These are phyloP conservation scores for Engystomops pustulosus DNA, from an alignment of 2,113 vertebrate genomes.

Conservation along the genomic window DNA sequence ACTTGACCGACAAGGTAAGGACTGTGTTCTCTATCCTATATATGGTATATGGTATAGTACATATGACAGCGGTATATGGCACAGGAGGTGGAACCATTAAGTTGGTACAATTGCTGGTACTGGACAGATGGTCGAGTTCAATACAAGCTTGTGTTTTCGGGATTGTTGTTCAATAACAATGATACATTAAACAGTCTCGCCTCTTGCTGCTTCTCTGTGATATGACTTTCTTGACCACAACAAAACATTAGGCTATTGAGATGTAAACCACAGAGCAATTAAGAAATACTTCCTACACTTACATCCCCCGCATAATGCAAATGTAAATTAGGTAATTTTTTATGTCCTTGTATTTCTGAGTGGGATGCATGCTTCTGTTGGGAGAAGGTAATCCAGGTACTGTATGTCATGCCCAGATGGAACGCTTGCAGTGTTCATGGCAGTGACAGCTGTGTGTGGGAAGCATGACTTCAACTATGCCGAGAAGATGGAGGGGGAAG, in stretches of 20 bases:
- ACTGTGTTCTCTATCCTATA: neutral
- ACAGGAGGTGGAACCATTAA: no score
- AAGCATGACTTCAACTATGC: slow-evolving; percentile 74
- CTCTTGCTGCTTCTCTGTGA: slow-evolving; percentile 23
- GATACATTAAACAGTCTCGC: slow-evolving; percentile 26
- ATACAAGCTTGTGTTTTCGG: neutral
- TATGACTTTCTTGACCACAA: slow-evolving; percentile 39
- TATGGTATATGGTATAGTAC: neutral
- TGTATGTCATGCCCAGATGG: slow-evolving; percentile 79
- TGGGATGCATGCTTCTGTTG: slow-evolving; percentile 74
- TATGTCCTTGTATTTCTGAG: slow-evolving; percentile 68
- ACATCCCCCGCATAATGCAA: slow-evolving; percentile 40
- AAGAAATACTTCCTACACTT: slow-evolving; percentile 52
- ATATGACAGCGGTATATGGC: no score
- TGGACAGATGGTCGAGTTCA: neutral
- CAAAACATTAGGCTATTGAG: slow-evolving; percentile 44
- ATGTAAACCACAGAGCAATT: slow-evolving; percentile 46
- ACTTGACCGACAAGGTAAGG: neutral
- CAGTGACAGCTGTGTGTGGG: slow-evolving; percentile 80
- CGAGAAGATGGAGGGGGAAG: slow-evolving; percentile 70
- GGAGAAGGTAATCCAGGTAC: slow-evolving; percentile 75
- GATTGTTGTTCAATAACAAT: slow-evolving; percentile 6
- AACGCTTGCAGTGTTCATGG: slow-evolving; percentile 75
- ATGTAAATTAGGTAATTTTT: slow-evolving; percentile 54
- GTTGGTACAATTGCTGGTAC: no score